Evolutionary conservation across 2,797 vertebrate genomes (phyloP).

Genomic region (Vipera ursinii): DNA sequence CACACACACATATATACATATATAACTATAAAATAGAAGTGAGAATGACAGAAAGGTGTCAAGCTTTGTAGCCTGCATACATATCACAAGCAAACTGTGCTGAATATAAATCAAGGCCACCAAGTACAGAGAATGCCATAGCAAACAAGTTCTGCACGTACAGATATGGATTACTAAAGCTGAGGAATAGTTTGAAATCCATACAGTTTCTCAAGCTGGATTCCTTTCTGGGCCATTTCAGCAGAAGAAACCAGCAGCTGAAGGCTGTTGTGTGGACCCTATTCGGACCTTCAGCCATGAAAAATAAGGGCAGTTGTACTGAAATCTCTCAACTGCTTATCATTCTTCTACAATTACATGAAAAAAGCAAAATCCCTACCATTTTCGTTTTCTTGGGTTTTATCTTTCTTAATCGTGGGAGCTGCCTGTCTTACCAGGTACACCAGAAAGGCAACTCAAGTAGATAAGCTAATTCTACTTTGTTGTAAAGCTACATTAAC

Average conservation of each 20-base stretch:
- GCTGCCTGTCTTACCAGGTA: not conserved
- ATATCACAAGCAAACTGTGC: not conserved
- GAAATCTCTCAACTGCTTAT: not conserved
- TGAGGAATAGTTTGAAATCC: not conserved
- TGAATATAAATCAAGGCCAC: not conserved
- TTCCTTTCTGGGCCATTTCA: not conserved
- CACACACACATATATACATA: no score
- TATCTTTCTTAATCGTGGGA: not conserved
- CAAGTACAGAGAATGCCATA: not conserved
- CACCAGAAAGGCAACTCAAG: not conserved
- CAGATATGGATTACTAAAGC: not conserved
- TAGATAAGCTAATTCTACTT: not conserved
- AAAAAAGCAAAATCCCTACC: not conserved
- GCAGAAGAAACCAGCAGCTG: not conserved
- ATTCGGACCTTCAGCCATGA: not conserved
- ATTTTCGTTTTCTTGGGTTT: not conserved
- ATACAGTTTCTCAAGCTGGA: not conserved
- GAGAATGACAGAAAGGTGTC: not conserved
- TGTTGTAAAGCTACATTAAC: not conserved
- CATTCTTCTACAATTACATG: not conserved
- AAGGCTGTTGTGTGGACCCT: not conserved
- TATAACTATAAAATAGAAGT: not conserved
- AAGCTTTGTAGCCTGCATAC: not conserved
- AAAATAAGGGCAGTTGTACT: not conserved
- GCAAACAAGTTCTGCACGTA: not conserved